Conservation (phyloP, 2,113 vertebrate species). For the Ancistrus triradiatus region DNA sequence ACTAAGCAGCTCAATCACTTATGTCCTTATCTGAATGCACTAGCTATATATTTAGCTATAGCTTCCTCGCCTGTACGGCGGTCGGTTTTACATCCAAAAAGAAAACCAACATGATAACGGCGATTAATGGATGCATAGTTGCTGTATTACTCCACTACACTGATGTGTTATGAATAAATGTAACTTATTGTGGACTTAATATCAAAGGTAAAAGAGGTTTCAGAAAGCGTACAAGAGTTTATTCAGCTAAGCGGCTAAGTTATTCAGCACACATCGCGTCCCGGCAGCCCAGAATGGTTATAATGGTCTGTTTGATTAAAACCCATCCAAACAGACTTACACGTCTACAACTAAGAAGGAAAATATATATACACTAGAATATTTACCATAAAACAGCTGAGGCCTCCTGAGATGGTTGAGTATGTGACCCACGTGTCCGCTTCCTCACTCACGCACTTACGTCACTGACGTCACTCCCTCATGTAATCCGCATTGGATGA, state of each 20-base stretch:
- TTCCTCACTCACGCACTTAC: slow-evolving; percentile 51
- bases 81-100: too few species aligned
- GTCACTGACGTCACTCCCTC: slow-evolving; percentile 45
- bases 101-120: too few species aligned
- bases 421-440: slow-evolving; percentile 55
- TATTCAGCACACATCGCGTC: background rate
- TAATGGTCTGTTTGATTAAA: too few species aligned
- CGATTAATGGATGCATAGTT: too few species aligned
- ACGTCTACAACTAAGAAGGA: background rate
- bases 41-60: too few species aligned
- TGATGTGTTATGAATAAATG: too few species aligned
- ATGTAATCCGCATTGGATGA: slow-evolving; percentile 1
- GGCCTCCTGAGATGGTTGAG: background rate
- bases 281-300: too few species aligned
- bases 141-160: too few species aligned
- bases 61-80: too few species aligned
- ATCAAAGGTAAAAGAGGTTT: background rate
- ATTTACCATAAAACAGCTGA: slow-evolving; percentile 9
- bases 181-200: background rate
- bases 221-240: background rate
- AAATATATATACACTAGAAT: background rate
- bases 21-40: too few species aligned
- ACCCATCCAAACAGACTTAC: background rate
- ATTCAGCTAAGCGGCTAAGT: background rate
- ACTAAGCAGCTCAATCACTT: too few species aligned